Base-by-base conservation (phyloP, 2,797 vertebrate species). In the Lacerta bilineata region DNA sequence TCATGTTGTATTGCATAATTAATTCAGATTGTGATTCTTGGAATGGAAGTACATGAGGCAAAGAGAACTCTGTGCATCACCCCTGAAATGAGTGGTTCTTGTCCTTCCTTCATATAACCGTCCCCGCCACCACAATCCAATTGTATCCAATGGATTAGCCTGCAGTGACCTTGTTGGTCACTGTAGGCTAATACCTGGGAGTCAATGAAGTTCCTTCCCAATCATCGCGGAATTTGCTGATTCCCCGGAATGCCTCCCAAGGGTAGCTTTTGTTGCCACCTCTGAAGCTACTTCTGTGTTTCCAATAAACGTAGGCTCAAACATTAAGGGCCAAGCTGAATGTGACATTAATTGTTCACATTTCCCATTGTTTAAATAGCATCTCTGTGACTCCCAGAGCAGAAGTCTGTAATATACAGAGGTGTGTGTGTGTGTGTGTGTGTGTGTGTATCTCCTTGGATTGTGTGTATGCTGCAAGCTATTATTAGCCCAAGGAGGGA, bases 21-120 rank as follows among this genome's bases (percentile, higher is more conserved):
- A 84, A 86, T 64, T 88, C 80, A 90, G 41, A 90, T 71, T 87
- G 46, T 68, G 84, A 69, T 78, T 74, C n/a, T 46, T 33, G 29
- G 74, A 79, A 77, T 9, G 29, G n/a, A 71, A 76, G 27, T 55
- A 55, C 18, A 33, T n/a, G 84, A 81, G 13, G 64, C 39, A 87
- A 69, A 61, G 4, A 74, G 41, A 80, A 76, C 17, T 36, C 6
- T 33, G 43, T 72, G 20, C 36, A 86, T 3, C 3, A 72, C 13
- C 8, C 61, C 50, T 83, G 20, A 66, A 27, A 90, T 27, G 6
- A 74, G n/a, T 8, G 36, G 36, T 72, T 77, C 2, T 75, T 46
- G 27, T 25, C 27, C 59, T 80, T 79, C 69, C 55, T 39, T 11
- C 29, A 23, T 41, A 72, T 3, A 33, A 15, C 8, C 43, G 33